phyloP scores from a whole-genome alignment of 2,113 vertebrate species.

The Bettongia penicillata region DNA sequence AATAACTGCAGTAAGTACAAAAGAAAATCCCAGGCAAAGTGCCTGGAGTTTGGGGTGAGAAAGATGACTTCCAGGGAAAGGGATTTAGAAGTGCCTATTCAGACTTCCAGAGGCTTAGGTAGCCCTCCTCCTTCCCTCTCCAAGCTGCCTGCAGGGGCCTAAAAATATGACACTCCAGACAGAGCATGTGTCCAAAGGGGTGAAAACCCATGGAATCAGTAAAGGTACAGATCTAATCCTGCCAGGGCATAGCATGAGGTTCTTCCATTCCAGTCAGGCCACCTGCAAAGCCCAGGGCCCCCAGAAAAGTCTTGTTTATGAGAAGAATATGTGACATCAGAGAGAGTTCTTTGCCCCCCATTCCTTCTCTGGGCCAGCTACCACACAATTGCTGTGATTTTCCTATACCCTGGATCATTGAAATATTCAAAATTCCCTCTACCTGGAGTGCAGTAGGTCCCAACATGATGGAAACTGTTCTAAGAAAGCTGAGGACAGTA shows the following conservation, averaged over 20 bases:
- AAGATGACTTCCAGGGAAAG: neutral
- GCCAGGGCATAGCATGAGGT: slow-evolving; percentile 11
- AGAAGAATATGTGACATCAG: neutral
- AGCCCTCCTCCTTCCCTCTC: neutral
- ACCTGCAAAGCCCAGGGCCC: slow-evolving; percentile 40
- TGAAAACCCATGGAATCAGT: neutral
- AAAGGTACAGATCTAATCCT: neutral
- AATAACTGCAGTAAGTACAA: too few relatives aligned
- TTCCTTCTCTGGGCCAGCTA: neutral
- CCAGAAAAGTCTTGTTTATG: neutral
- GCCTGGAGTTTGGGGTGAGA: too few relatives aligned
- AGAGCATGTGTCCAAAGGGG: neutral
- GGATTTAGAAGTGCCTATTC: neutral
- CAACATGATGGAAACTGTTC: neutral
- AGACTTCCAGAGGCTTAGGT: too few relatives aligned
- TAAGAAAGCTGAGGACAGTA: neutral
- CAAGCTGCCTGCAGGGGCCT: too few relatives aligned
- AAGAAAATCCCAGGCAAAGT: too few relatives aligned
- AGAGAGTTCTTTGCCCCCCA: neutral
- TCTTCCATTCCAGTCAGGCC: slow-evolving; percentile 53
- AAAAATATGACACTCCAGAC: neutral
- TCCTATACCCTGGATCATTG: neutral
- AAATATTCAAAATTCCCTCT: slow-evolving; percentile 44
- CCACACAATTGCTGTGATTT: neutral
- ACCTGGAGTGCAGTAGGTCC: neutral